Evolutionary conservation across 2,888 invertebrate genomes (phyloP).

Genomic region (Eumerus sabulonum): DNA sequence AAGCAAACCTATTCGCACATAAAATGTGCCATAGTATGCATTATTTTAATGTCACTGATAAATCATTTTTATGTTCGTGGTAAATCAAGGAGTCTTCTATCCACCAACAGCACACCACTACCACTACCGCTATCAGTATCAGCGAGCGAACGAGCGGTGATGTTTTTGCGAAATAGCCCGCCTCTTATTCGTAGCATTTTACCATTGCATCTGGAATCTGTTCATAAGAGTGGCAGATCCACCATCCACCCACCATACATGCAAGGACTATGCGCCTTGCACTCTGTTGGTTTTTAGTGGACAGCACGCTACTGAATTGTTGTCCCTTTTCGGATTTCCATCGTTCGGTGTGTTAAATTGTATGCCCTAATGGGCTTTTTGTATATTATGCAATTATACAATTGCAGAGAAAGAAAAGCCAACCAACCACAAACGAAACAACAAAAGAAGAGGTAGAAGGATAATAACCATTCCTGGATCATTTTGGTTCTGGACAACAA

Average conservation of each 20-base stretch:
- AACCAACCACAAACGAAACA: constrained; percentile 41
- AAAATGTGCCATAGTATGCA: constrained; percentile 79
- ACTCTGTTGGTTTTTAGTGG: constrained; percentile 59
- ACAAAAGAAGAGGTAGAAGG: constrained; percentile 55
- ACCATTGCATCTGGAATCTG: constrained; percentile 61
- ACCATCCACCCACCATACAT: constrained; percentile 28
- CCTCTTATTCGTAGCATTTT: constrained; percentile 31
- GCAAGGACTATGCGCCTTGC: constrained; percentile 37
- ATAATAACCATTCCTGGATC: constrained; percentile 51
- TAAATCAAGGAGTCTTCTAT: constrained; percentile 76
- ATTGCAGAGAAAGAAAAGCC: constrained; percentile 41
- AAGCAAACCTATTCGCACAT: constrained; percentile 78
- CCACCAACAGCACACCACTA: constrained; percentile 34
- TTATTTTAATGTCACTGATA: constrained; percentile 78
- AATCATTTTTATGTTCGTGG: constrained; percentile 79
- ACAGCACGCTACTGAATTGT: constrained; percentile 64
- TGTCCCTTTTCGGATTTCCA: constrained; percentile 57
- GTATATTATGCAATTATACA: constrained; percentile 68
- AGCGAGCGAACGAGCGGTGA: too few species aligned
- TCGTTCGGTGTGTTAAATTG: constrained; percentile 61
- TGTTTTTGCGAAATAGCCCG: constrained; percentile 13
- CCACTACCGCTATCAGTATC: background rate
- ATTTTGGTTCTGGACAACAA: background rate
- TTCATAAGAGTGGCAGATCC: constrained; percentile 23
- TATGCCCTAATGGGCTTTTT: constrained; percentile 67